These are phyloP conservation scores for Pecten maximus DNA, from an alignment of 2,888 invertebrate species.

Conservation along the genomic window DNA sequence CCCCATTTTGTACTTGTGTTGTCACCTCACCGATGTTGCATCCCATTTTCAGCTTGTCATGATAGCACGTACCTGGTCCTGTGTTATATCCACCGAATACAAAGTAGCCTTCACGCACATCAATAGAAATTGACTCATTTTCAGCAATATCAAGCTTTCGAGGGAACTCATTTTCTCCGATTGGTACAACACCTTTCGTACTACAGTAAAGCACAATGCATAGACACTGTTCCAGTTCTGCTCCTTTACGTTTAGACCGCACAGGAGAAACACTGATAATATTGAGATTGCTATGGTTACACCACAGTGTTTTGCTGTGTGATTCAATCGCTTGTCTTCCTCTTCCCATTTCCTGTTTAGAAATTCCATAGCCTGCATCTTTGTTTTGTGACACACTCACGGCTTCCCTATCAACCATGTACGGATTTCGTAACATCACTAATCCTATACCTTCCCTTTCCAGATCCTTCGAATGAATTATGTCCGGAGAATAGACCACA, in stretches of 20 bases:
- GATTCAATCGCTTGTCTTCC: not conserved
- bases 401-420: not conserved
- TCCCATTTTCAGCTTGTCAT: not conserved
- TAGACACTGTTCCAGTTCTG: not conserved
- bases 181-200: not conserved
- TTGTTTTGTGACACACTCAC: not conserved
- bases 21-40: not conserved
- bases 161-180: not conserved
- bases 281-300: not conserved
- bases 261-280: not conserved
- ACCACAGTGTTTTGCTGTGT: not conserved
- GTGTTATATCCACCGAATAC: not conserved
- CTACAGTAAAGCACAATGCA: not conserved
- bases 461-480: not conserved
- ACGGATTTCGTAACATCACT: not conserved
- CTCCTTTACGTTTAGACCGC: not conserved
- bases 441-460: not conserved
- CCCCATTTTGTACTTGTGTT: not conserved
- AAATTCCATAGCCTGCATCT: not conserved
- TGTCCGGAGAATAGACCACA: not conserved
- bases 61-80: not conserved
- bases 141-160: not conserved
- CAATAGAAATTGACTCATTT: not conserved
- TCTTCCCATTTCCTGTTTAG: not conserved
- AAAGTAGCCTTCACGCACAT: slow-evolving; percentile 11